Evolutionary conservation across 2,797 vertebrate genomes (phyloP).

Genomic region (Melanotaenia boesemani): DNA sequence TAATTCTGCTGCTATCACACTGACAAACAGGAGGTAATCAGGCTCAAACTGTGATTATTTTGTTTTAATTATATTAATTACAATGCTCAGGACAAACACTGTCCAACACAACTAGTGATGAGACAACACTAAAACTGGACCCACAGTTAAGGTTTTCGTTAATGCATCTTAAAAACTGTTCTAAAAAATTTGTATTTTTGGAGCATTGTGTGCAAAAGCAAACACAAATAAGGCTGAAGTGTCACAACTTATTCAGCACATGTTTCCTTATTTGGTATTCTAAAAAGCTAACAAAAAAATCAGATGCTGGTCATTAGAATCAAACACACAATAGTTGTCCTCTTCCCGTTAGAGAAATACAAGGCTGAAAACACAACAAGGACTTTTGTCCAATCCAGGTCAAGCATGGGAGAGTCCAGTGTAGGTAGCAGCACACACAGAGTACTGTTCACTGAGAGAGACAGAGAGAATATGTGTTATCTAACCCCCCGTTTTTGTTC

Average conservation of each 20-base stretch:
- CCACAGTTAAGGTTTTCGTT: not conserved
- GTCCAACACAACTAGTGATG: not conserved
- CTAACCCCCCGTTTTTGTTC: slow-evolving; percentile 60
- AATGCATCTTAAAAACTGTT: not conserved
- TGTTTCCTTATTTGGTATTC: slow-evolving; percentile 28
- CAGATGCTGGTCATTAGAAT: slow-evolving; percentile 44
- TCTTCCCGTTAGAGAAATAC: slow-evolving; percentile 68
- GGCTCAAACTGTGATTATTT: not conserved
- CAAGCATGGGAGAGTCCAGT: slow-evolving; percentile 80
- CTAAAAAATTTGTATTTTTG: not conserved
- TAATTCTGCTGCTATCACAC: not conserved
- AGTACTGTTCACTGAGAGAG: slow-evolving; percentile 61
- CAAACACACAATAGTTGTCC: slow-evolving; percentile 71
- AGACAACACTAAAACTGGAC: not conserved
- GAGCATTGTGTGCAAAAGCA: not conserved
- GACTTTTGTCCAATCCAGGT: slow-evolving; percentile 84
- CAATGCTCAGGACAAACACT: not conserved
- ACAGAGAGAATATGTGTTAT: slow-evolving; percentile 59
- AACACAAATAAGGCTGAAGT: slow-evolving; percentile 1
- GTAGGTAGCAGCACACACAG: slow-evolving; percentile 80
- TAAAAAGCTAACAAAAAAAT: slow-evolving; percentile 40
- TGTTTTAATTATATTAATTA: not conserved
- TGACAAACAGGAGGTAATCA: not conserved
- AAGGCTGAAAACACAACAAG: slow-evolving; percentile 79
- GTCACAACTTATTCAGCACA: slow-evolving; percentile 28